Conservation (phyloP, 2,888 invertebrate genomes). For the Zygothrica quintamaculata region DNA sequence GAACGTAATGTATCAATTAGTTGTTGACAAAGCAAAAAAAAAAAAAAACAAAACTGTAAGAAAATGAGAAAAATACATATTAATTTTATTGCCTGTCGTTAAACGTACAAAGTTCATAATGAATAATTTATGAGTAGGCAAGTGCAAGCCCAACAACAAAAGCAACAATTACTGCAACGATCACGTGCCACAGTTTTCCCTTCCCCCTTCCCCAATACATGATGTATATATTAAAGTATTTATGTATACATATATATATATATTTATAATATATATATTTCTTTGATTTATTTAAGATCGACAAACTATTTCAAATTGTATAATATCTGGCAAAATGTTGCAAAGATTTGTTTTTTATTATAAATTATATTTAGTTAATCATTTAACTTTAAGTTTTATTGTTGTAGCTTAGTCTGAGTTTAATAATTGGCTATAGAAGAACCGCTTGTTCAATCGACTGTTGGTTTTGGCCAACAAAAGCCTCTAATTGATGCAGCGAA, state of each 20-base stretch:
- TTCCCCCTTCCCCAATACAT: constrained; percentile 13
- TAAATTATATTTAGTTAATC: too few species aligned
- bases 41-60: constrained; percentile 40
- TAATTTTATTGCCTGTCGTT: constrained; percentile 58
- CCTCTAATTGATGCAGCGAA: constrained; percentile 42
- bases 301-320: too few species aligned
- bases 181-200: constrained; percentile 46
- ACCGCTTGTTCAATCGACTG: background rate
- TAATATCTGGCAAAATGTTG: too few species aligned
- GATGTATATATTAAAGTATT: too few species aligned
- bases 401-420: background rate
- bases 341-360: too few species aligned
- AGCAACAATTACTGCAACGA: constrained; percentile 40
- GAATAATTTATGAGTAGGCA: constrained; percentile 45
- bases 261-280: constrained; percentile 11
- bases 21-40: constrained; percentile 58
- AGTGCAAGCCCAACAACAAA: constrained; percentile 29
- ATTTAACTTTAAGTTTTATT: constrained; percentile 1
- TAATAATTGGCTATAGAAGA: background rate
- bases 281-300: too few species aligned
- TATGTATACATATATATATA: constrained; percentile 18
- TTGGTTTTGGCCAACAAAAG: constrained; percentile 6
- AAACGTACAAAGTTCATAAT: constrained; percentile 57
- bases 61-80: too few species aligned
- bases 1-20: constrained; percentile 64